Evolutionary conservation across 2,113 vertebrate genomes (phyloP).

Genomic region (Xyliphius kryptos): DNA sequence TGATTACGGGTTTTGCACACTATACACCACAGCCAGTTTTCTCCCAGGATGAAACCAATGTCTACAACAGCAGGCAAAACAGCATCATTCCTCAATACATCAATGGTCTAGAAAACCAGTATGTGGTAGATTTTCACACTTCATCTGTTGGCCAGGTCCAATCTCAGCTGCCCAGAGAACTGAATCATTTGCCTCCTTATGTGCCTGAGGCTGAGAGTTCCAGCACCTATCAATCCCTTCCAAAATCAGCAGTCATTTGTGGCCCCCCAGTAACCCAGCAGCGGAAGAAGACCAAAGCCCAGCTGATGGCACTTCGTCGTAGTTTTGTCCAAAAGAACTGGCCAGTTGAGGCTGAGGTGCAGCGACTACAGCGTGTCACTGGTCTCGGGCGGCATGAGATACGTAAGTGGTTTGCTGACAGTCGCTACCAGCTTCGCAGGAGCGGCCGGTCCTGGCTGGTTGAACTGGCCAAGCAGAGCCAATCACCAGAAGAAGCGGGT

Average conservation of each 20-base stretch:
- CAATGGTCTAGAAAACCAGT: conserved; percentile 16
- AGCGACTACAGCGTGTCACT: conserved; percentile 53
- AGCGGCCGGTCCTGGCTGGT: conserved; percentile 23
- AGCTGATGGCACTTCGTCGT: conserved; percentile 36
- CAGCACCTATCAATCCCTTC: not conserved
- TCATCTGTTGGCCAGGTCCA: conserved; percentile 1
- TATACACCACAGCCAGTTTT: conserved; percentile 17
- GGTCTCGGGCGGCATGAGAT: conserved; percentile 50
- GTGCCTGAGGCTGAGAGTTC: conserved; percentile 10
- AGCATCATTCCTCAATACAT: conserved; percentile 18
- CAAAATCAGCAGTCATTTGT: not conserved
- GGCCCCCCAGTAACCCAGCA: conserved; percentile 7
- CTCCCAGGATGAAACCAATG: conserved; percentile 8
- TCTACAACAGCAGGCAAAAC: conserved; percentile 18
- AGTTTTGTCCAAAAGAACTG: conserved; percentile 39
- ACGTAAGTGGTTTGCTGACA: conserved; percentile 51
- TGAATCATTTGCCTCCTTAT: conserved; percentile 2
- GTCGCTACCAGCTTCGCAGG: conserved; percentile 43
- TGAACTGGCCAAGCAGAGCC: conserved; percentile 13
- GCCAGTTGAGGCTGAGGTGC: conserved; percentile 54
- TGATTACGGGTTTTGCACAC: conserved; percentile 8
- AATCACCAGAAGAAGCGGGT: not conserved
- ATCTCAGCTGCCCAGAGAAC: too few species aligned
- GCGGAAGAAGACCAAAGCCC: conserved; percentile 45
- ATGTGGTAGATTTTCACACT: conserved; percentile 5